Evolutionary conservation across 2,888 invertebrate genomes (phyloP).

Genomic region (Apomyelois bistriatella): DNA sequence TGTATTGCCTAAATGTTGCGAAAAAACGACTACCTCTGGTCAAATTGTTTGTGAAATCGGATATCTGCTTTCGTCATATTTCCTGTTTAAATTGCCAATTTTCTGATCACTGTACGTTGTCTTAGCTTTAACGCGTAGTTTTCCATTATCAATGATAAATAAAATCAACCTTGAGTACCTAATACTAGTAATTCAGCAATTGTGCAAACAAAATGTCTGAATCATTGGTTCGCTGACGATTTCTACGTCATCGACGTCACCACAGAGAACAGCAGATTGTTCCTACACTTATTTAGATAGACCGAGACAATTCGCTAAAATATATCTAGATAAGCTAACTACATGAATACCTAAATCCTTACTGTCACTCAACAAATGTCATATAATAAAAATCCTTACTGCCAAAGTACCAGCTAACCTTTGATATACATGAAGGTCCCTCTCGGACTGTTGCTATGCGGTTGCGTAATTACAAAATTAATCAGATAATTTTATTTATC

Average conservation of each 20-base stretch:
- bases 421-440: no score
- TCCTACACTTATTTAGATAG: not conserved
- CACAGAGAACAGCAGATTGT: not conserved
- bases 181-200: conserved; percentile 6
- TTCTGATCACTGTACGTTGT: not conserved
- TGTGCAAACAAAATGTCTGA: conserved; percentile 29
- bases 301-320: not conserved
- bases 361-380: no score
- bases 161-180: not conserved
- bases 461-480: no score
- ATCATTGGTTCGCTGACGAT: conserved; percentile 30
- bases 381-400: no score
- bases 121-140: not conserved
- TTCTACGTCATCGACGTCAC: conserved; percentile 33
- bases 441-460: no score
- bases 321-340: no score
- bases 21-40: not conserved
- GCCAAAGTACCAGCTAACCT: no score
- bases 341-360: no score
- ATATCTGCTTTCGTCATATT: conserved; percentile 12
- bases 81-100: conserved; percentile 6
- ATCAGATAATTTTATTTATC: no score
- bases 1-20: not conserved
- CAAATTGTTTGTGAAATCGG: conserved; percentile 14
- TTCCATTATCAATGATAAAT: not conserved